phyloP scores from a whole-genome alignment of 2,113 vertebrate species.

The Silurus glanis region DNA sequence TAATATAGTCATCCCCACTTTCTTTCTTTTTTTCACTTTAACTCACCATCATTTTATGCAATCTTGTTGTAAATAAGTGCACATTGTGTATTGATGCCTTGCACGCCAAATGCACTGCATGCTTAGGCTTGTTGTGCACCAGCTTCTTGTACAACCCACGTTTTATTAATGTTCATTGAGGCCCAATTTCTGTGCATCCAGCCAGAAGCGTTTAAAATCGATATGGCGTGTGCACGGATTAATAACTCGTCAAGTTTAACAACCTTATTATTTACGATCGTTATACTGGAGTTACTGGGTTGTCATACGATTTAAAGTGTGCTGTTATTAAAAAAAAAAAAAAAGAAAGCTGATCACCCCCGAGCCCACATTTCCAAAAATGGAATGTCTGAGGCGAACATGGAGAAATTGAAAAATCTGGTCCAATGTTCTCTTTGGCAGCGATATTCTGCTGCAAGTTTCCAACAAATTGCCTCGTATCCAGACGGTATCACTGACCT shows the following conservation, averaged over 20 bases:
- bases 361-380: not conserved
- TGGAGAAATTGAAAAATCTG: not conserved
- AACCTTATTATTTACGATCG: not conserved
- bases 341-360: not conserved
- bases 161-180: not conserved
- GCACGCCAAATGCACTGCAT: not conserved
- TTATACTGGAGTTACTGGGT: not conserved
- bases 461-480: conserved; percentile 4
- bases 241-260: not conserved
- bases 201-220: not conserved
- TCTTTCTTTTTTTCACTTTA: not conserved
- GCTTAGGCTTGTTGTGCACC: not conserved
- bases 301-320: not conserved
- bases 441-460: not conserved
- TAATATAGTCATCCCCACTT: not conserved
- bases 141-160: not conserved
- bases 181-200: not conserved
- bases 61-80: not conserved
- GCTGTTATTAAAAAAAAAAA: conserved; percentile 3
- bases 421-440: not conserved
- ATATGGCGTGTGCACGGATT: not conserved
- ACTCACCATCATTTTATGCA: not conserved
- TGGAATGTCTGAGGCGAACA: not conserved
- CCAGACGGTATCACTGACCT: conserved; percentile 13
- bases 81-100: not conserved